Evolutionary conservation across 2,888 invertebrate genomes (phyloP).

Genomic region (Aethes cnicana): DNA sequence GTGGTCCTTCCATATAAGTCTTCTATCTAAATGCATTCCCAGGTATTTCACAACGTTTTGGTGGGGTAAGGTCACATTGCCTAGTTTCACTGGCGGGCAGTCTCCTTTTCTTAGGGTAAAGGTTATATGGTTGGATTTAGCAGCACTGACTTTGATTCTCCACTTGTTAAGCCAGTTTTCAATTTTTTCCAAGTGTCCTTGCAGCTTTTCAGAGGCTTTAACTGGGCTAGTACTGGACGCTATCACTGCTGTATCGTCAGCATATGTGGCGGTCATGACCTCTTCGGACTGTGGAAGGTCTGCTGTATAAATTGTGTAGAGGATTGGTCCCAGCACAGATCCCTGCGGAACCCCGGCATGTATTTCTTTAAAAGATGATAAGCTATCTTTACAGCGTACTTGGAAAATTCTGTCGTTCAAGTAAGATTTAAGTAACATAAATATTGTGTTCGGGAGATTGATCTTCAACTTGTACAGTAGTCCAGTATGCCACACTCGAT

Average conservation of each 20-base stretch:
- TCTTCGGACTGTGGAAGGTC: slow-evolving; percentile 8
- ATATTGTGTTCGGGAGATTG: too few relatives aligned
- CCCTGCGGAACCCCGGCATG: slow-evolving; percentile 17
- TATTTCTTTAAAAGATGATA: slow-evolving; percentile 4
- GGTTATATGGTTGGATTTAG: slow-evolving; percentile 29
- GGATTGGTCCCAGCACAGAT: slow-evolving; percentile 17
- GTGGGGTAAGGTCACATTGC: not conserved
- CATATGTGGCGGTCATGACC: slow-evolving; percentile 27
- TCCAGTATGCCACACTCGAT: slow-evolving; percentile 29
- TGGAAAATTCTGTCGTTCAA: slow-evolving; percentile 6
- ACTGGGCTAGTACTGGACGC: slow-evolving; percentile 11
- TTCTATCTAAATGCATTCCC: slow-evolving; percentile 12
- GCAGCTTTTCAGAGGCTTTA: slow-evolving; percentile 16
- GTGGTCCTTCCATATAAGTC: slow-evolving; percentile 16
- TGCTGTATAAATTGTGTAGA: slow-evolving; percentile 20
- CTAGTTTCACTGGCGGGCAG: slow-evolving; percentile 21
- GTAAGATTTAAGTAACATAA: too few relatives aligned
- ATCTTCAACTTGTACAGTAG: not conserved
- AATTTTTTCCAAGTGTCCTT: slow-evolving; percentile 18
- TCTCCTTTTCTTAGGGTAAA: slow-evolving; percentile 19
- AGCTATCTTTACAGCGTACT: slow-evolving; percentile 1
- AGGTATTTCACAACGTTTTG: slow-evolving; percentile 12
- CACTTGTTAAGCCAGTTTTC: slow-evolving; percentile 28
- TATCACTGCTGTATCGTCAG: slow-evolving; percentile 31
- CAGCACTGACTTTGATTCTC: slow-evolving; percentile 27